Evolutionary conservation across 2,888 invertebrate genomes (phyloP).

Genomic region (Malthinus seriepunctatus): DNA sequence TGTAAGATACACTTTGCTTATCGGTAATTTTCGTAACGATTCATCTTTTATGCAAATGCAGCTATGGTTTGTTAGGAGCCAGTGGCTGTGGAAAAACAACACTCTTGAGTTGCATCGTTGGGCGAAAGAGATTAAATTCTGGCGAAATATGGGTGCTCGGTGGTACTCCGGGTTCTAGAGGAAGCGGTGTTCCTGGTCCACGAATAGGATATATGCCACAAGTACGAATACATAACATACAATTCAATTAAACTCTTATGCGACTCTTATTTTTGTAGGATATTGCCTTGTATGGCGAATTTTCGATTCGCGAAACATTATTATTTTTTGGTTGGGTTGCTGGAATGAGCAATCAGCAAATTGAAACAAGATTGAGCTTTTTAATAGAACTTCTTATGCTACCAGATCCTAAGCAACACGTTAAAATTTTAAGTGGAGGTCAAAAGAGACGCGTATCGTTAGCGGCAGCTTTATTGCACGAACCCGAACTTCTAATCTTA

Average conservation of each 20-base stretch:
- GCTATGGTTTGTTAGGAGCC: conserved; percentile 92
- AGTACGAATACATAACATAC: conserved; percentile 45
- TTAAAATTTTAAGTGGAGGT: conserved; percentile 85
- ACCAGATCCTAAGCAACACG: conserved; percentile 45
- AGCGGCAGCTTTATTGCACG: conserved; percentile 84
- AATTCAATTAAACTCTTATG: background rate
- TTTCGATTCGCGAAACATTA: conserved; percentile 51
- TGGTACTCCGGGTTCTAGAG: conserved; percentile 84
- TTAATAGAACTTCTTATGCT: conserved; percentile 40
- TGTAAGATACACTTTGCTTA: conserved; percentile 22
- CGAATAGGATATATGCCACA: conserved; percentile 98
- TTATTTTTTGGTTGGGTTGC: conserved; percentile 52
- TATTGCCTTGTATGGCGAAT: conserved; percentile 52
- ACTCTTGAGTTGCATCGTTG: conserved; percentile 88
- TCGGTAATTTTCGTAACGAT: background rate
- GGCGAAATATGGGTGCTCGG: conserved; percentile 92
- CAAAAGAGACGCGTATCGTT: conserved; percentile 88
- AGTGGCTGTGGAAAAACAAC: conserved; percentile 98
- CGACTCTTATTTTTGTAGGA: conserved; percentile 40
- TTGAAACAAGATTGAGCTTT: conserved; percentile 36
- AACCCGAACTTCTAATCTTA: conserved; percentile 86
- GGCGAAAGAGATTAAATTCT: conserved; percentile 79
- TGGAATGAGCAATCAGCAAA: conserved; percentile 44
- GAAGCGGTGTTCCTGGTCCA: conserved; percentile 90
- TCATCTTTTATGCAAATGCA: conserved; percentile 50